A percentile compares a stretch with the other conserved stretches of the same genome.
These are phyloP conservation scores for Aleadryas rufinucha DNA, from an alignment of 2,113 vertebrate genomes.

Conservation along the genomic window DNA sequence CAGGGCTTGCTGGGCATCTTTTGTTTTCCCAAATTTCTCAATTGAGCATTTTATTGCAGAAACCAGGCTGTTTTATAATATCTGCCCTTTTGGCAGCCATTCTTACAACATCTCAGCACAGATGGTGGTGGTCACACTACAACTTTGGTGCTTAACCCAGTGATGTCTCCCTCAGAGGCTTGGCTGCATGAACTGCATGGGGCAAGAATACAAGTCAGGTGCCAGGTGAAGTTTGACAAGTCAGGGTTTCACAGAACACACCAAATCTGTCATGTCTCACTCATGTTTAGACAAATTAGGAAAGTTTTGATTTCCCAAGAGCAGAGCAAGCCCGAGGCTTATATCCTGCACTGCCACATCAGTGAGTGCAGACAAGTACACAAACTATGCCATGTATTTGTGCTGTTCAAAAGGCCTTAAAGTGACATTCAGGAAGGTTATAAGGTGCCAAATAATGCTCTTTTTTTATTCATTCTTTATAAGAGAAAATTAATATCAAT, in stretches of 20 bases:
- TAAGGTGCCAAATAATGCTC: neutral
- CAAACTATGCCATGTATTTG: fast-evolving
- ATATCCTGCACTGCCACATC: neutral
- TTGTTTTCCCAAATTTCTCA: neutral
- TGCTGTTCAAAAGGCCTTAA: neutral
- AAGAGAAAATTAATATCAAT: neutral
- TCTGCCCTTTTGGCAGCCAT: neutral
- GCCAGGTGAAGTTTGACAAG: neutral
- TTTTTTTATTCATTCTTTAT: neutral
- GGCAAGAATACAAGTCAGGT: neutral
- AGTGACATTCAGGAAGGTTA: neutral
- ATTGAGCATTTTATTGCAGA: neutral
- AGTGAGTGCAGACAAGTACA: fast-evolving
- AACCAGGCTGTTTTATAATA: neutral
- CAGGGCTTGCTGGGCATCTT: neutral
- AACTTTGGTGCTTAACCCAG: neutral
- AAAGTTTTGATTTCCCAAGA: neutral
- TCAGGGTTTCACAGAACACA: neutral
- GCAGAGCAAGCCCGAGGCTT: neutral
- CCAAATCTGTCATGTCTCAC: neutral
- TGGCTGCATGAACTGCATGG: neutral
- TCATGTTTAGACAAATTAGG: neutral
- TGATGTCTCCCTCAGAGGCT: fast-evolving
- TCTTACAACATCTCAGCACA: neutral
- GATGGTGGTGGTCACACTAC: no score